These are phyloP conservation scores for Channallabes apus DNA, from an alignment of 2,797 vertebrate genomes.

Conservation along the genomic window DNA sequence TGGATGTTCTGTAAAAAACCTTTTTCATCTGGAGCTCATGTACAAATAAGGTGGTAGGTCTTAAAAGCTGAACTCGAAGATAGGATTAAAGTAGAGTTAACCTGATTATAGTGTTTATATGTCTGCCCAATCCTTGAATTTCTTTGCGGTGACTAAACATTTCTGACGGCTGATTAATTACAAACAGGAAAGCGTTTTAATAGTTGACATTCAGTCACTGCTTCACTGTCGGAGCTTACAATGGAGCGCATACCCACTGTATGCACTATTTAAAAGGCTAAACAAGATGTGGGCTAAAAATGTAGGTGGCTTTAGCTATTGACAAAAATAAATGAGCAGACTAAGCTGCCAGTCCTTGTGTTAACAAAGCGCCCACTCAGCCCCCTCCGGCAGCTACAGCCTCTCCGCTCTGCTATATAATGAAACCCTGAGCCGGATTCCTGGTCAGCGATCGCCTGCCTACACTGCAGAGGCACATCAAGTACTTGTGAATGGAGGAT, in stretches of 20 bases:
- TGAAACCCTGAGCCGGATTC: slow-evolving; percentile 11
- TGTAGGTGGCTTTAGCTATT: slow-evolving; percentile 34
- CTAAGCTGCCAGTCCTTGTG: slow-evolving; percentile 24
- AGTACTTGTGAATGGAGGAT: slow-evolving; percentile 10
- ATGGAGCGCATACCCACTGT: neutral
- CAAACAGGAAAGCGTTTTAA: neutral
- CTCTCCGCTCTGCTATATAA: slow-evolving; percentile 23
- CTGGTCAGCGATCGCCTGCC: slow-evolving; percentile 25
- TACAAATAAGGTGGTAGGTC: slow-evolving; percentile 2
- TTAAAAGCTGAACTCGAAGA: neutral
- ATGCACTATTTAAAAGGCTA: slow-evolving; percentile 19
- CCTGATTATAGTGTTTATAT: slow-evolving; percentile 31
- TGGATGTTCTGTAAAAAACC: slow-evolving; percentile 3
- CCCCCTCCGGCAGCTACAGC: slow-evolving; percentile 9
- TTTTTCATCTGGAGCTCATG: slow-evolving; percentile 2
- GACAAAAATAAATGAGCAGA: slow-evolving; percentile 17
- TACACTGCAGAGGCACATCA: slow-evolving; percentile 32
- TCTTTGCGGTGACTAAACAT: slow-evolving; percentile 29
- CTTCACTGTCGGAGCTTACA: slow-evolving; percentile 5
- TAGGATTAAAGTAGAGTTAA: slow-evolving; percentile 20
- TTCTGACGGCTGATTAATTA: slow-evolving; percentile 13
- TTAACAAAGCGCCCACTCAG: slow-evolving; percentile 37
- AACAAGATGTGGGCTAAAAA: slow-evolving; percentile 37
- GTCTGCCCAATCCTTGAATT: slow-evolving; percentile 20
- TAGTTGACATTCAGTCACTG: neutral